Conservation (phyloP, 1,140 invertebrate species). For the Heliconius melpomene region DNA sequence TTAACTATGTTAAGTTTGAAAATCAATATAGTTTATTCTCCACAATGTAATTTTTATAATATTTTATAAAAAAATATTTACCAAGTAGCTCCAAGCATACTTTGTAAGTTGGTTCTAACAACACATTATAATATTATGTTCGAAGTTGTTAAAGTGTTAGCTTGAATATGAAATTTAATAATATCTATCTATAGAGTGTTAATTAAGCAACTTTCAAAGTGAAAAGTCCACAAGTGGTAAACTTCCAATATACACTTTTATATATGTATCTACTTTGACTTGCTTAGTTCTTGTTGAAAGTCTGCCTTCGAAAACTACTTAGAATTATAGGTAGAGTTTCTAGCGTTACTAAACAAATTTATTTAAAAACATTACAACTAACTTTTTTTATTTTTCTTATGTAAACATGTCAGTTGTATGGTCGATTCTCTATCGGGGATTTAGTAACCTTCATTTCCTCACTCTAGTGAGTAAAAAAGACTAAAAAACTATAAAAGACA, state of each 20-base stretch:
- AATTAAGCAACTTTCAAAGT: constrained; percentile 23
- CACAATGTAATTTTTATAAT: background rate
- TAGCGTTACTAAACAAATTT: too few relatives aligned
- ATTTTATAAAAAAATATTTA: background rate
- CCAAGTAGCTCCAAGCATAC: background rate
- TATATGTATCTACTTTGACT: background rate
- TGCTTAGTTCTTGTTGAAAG: constrained; percentile 1
- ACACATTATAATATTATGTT: background rate
- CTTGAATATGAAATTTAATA: constrained; percentile 18
- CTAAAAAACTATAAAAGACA: too few relatives aligned
- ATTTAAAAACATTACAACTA: too few relatives aligned
- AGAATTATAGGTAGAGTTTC: too few relatives aligned
- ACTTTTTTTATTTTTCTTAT: too few relatives aligned
- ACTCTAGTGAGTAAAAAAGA: too few relatives aligned
- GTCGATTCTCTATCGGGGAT: too few relatives aligned
- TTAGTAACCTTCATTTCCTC: too few relatives aligned
- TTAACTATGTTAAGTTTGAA: too few relatives aligned
- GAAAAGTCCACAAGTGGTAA: constrained; percentile 11
- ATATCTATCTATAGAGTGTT: constrained; percentile 15
- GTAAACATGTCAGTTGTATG: too few relatives aligned
- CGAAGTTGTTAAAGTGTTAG: constrained; percentile 8
- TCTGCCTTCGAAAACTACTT: constrained; percentile 1
- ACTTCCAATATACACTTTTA: constrained; percentile 16
- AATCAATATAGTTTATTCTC: background rate
- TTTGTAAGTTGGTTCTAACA: background rate